Conservation (phyloP, 2,113 vertebrate species). For the Labeo rohita region DNA sequence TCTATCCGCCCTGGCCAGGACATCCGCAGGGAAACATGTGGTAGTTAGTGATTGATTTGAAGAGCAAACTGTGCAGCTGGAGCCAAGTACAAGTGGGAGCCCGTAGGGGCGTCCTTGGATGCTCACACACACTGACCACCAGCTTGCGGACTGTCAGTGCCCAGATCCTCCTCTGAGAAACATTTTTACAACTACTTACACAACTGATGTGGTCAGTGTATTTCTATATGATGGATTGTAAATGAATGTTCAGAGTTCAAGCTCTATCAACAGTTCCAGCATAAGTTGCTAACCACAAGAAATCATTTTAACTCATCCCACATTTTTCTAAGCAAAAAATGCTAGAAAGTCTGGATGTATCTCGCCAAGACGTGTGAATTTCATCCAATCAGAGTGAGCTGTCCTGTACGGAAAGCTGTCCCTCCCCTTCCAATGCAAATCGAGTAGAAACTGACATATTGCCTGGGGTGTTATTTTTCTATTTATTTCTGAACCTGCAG, state of each 20-base stretch:
- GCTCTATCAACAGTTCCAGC: neutral
- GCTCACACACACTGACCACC: constrained; percentile 37
- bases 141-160: neutral
- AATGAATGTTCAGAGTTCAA: neutral
- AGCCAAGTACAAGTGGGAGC: constrained; percentile 20
- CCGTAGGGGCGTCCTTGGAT: constrained; percentile 11
- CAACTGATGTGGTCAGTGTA: neutral
- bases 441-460: too few species aligned
- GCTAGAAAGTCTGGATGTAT: too few species aligned
- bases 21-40: constrained; percentile 28
- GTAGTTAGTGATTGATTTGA: constrained; percentile 35
- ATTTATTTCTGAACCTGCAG: too few species aligned
- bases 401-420: too few species aligned
- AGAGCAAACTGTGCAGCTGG: constrained; percentile 12
- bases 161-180: neutral
- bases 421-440: too few species aligned
- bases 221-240: neutral
- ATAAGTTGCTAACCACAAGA: neutral
- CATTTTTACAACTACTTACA: neutral
- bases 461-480: too few species aligned
- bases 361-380: too few species aligned
- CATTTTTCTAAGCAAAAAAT: neutral
- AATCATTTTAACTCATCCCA: neutral
- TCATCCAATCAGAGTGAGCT: too few species aligned
- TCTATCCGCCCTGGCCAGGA: neutral